These are phyloP conservation scores for Hirudinaria manillensis DNA, from an alignment of 2,888 invertebrate species.

Conservation along the genomic window DNA sequence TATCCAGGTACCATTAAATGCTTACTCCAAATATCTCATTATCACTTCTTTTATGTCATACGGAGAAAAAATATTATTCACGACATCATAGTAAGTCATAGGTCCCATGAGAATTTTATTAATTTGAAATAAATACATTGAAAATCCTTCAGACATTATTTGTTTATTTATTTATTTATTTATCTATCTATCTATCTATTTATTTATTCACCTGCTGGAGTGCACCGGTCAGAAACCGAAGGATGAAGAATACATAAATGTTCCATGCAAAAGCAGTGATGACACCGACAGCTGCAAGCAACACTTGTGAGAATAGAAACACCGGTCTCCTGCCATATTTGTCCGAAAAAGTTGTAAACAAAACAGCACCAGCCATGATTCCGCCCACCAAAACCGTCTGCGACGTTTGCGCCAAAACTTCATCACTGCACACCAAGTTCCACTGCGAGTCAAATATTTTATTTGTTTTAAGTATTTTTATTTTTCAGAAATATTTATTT, in stretches of 20 bases:
- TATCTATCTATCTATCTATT: conserved; percentile 34
- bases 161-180: not conserved
- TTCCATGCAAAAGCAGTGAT: conserved; percentile 39
- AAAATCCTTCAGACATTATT: not conserved
- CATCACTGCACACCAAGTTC: conserved; percentile 44
- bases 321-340: conserved; percentile 43
- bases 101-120: not conserved
- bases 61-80: no score
- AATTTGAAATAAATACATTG: not conserved
- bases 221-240: conserved; percentile 41
- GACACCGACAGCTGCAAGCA: conserved; percentile 35
- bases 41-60: no score
- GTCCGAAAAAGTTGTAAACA: conserved; percentile 45
- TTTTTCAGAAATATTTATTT: no score
- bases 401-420: conserved; percentile 43
- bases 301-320: conserved; percentile 37
- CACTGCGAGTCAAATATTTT: conserved; percentile 29
- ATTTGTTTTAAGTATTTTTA: not conserved
- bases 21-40: no score
- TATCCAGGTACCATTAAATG: no score
- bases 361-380: conserved; percentile 45
- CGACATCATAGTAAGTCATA: no score
- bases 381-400: conserved; percentile 46
- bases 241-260: conserved; percentile 39
- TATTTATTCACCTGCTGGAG: conserved; percentile 35